Evolutionary conservation across 2,113 vertebrate genomes (phyloP).

Genomic region (Corydoras sp.): DNA sequence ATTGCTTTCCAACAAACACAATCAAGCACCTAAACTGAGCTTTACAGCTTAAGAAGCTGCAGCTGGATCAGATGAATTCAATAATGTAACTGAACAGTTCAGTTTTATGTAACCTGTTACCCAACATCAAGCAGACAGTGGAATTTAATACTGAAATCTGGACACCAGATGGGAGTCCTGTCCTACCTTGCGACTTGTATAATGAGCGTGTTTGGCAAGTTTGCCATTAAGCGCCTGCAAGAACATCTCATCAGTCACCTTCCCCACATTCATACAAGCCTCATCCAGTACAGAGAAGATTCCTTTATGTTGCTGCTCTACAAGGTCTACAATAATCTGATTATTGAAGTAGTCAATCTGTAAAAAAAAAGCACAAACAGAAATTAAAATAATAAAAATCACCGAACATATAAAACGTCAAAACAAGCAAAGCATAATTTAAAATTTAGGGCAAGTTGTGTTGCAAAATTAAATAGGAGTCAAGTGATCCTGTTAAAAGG

Average conservation of each 20-base stretch:
- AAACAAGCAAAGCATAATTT: not conserved
- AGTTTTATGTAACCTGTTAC: not conserved
- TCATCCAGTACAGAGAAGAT: slow-evolving; percentile 93
- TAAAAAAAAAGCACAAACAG: not conserved
- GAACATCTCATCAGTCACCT: slow-evolving; percentile 92
- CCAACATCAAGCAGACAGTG: not conserved
- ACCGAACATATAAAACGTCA: not conserved
- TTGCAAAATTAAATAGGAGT: too few species aligned
- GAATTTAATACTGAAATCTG: not conserved
- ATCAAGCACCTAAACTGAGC: not conserved
- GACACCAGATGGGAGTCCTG: not conserved
- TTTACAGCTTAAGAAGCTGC: not conserved
- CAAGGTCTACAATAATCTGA: slow-evolving; percentile 94
- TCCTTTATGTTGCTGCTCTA: slow-evolving; percentile 95
- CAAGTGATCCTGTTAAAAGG: not conserved
- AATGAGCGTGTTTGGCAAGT: slow-evolving; percentile 86
- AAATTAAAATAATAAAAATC: too few species aligned
- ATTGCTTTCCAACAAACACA: not conserved
- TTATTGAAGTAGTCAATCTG: slow-evolving; percentile 99
- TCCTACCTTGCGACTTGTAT: slow-evolving; percentile 93
- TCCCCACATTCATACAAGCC: slow-evolving; percentile 96
- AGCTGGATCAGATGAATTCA: not conserved
- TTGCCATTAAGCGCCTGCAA: slow-evolving; percentile 89
- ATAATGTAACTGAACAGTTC: not conserved
- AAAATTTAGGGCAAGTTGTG: too few species aligned